Conservation (phyloP, 2,113 vertebrate genomes). For the Otolemur garnettii region DNA sequence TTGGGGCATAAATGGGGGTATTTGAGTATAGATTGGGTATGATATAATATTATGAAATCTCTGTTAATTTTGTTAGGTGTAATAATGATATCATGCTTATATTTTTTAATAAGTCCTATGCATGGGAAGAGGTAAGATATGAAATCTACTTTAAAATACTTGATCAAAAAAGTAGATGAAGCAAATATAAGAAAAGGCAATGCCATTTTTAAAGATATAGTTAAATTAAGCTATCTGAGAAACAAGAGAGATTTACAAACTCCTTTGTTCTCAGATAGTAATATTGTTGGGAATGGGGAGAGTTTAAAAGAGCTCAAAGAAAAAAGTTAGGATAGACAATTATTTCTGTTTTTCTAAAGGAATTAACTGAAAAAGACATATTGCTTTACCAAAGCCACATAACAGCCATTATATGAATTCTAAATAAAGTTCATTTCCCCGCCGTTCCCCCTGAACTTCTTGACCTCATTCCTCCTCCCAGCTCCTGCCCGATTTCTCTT, state of each 20-base stretch:
- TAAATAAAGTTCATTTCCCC: not conserved
- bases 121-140: not conserved
- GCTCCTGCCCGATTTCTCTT: not conserved
- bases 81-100: not conserved
- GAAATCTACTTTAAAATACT: slow-evolving; percentile 34
- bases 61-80: not conserved
- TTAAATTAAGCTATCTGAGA: not conserved
- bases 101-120: not conserved
- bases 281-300: not conserved
- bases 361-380: not conserved
- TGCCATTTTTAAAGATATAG: not conserved
- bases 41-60: slow-evolving; percentile 16
- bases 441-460: not conserved
- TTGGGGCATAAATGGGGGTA: not conserved
- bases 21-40: not conserved
- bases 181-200: not conserved
- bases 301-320: not conserved
- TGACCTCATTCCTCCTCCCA: not conserved
- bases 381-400: not conserved
- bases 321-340: not conserved
- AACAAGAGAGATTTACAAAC: not conserved
- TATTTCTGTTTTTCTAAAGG: slow-evolving; percentile 11
- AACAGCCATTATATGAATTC: not conserved
- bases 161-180: not conserved
- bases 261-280: not conserved